A percentile compares a stretch with the other conserved stretches of the same genome.
Conservation (phyloP, 2,113 vertebrate species). For the Micronycteris hirsuta region DNA sequence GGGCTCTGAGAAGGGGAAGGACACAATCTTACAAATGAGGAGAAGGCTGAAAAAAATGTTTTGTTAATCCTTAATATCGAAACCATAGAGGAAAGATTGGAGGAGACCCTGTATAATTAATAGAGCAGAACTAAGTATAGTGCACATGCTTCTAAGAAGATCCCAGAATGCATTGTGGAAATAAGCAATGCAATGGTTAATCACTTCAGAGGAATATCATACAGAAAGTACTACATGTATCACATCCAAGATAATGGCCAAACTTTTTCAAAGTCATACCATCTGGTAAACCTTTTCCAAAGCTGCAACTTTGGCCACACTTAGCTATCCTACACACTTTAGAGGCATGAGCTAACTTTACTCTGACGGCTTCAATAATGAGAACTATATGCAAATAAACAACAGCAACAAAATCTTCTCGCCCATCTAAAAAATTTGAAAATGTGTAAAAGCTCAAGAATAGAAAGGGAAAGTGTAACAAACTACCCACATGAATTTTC, state of each 20-base stretch:
- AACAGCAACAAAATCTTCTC: background rate
- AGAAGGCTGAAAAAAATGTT: background rate
- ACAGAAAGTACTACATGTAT: constrained; percentile 21
- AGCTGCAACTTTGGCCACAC: background rate
- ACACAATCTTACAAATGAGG: background rate
- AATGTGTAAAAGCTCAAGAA: background rate
- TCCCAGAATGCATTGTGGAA: constrained; percentile 25
- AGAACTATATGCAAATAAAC: background rate
- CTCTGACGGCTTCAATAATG: background rate
- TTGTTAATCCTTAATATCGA: background rate
- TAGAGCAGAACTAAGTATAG: constrained; percentile 47
- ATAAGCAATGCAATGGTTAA: constrained; percentile 34
- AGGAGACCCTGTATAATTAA: constrained; percentile 30
- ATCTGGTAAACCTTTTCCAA: constrained; percentile 34
- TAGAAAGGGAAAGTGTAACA: background rate
- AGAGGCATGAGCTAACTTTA: background rate
- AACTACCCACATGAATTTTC: background rate
- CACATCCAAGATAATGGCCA: constrained; percentile 11
- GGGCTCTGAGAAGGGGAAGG: background rate
- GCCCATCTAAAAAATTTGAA: background rate
- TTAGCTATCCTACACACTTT: background rate
- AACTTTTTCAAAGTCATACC: constrained; percentile 34
- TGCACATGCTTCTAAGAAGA: background rate
- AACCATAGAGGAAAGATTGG: constrained; percentile 25
- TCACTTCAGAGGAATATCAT: constrained; percentile 41